A percentile compares a stretch with the other conserved stretches of the same genome.
These are phyloP conservation scores for Scophthalmus maximus DNA, from an alignment of 2,113 vertebrate genomes.

Conservation along the genomic window DNA sequence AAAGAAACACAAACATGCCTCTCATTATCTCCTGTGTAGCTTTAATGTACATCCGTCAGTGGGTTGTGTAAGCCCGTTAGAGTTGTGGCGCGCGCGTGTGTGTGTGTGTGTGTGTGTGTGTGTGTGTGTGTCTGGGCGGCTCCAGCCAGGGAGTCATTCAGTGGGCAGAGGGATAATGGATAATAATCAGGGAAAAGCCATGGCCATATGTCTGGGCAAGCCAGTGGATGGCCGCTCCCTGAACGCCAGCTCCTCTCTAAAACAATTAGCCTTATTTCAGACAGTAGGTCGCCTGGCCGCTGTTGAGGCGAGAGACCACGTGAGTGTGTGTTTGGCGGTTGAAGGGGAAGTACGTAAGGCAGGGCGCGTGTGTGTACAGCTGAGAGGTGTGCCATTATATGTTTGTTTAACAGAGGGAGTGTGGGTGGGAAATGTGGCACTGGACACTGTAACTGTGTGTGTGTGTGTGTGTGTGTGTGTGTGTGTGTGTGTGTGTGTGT, in stretches of 20 bases:
- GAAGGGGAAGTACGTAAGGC: conserved; percentile 2
- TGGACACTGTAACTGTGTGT: conserved; percentile 23
- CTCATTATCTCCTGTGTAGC: conserved; percentile 49
- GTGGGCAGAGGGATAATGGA: conserved; percentile 70
- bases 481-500: conserved; percentile 6
- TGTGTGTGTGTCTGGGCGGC: conserved; percentile 51
- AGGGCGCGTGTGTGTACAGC: conserved; percentile 20
- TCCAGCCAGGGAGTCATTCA: conserved; percentile 53
- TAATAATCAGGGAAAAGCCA: conserved; percentile 79
- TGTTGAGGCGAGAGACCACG: conserved; percentile 6
- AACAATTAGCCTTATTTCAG: conserved; percentile 67
- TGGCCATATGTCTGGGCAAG: conserved; percentile 76
- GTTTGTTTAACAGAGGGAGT: conserved; percentile 45
- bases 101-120: conserved; percentile 43
- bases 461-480: conserved; percentile 7
- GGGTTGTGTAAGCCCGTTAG: conserved; percentile 74
- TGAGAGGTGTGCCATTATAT: conserved; percentile 29
- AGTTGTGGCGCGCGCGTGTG: conserved; percentile 34
- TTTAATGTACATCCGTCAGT: conserved; percentile 45
- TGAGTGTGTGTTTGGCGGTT: conserved; percentile 2
- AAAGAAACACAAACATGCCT: conserved; percentile 39
- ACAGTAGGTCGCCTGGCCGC: conserved; percentile 31
- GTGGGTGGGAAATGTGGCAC: conserved; percentile 20
- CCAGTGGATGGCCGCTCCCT: conserved; percentile 48
- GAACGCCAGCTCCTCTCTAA: conserved; percentile 34